These are phyloP conservation scores for Dryobates pubescens DNA, from an alignment of 2,797 vertebrate genomes.

Conservation along the genomic window DNA sequence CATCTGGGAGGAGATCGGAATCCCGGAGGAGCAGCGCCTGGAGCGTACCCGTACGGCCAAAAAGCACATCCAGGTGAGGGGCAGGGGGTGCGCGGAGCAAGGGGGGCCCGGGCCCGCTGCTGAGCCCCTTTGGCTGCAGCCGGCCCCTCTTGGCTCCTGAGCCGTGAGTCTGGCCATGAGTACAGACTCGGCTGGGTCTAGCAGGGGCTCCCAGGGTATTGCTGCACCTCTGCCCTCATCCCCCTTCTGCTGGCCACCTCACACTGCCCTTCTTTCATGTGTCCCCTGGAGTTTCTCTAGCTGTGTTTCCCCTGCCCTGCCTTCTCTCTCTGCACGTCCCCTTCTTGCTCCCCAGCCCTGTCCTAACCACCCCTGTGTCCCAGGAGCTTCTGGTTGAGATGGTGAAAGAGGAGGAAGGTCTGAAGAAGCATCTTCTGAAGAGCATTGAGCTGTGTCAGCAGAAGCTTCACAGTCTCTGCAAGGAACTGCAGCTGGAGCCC, in stretches of 20 bases:
- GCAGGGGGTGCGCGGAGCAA: too few relatives aligned
- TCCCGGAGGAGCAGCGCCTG: slow-evolving; percentile 92
- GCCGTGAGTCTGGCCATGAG: too few relatives aligned
- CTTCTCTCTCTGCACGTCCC: accelerated
- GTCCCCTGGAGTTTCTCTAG: too few relatives aligned
- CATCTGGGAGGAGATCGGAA: slow-evolving; percentile 96
- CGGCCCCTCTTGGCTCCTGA: too few relatives aligned
- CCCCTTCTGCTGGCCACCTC: accelerated
- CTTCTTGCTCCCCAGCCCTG: too few relatives aligned
- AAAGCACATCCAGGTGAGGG: slow-evolving; percentile 88
- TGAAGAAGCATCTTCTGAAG: slow-evolving; percentile 84
- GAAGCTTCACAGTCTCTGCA: slow-evolving; percentile 82
- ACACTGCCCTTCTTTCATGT: accelerated
- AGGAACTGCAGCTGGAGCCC: slow-evolving; percentile 81
- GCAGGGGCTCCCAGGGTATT: neutral
- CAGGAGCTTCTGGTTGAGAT: slow-evolving; percentile 91
- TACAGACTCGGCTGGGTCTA: neutral
- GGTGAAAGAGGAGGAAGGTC: slow-evolving; percentile 90
- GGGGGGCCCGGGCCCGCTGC: neutral
- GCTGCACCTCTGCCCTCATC: accelerated
- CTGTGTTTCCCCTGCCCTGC: accelerated
- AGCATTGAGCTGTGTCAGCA: slow-evolving; percentile 84
- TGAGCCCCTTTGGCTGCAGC: neutral
- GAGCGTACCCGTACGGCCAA: slow-evolving; percentile 89
- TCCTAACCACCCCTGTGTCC: accelerated